Percentiles rank a stretch among this genome's conserved stretches.
Evolutionary conservation across 2,888 invertebrate genomes (phyloP).

Genomic region (Plusia festucae): DNA sequence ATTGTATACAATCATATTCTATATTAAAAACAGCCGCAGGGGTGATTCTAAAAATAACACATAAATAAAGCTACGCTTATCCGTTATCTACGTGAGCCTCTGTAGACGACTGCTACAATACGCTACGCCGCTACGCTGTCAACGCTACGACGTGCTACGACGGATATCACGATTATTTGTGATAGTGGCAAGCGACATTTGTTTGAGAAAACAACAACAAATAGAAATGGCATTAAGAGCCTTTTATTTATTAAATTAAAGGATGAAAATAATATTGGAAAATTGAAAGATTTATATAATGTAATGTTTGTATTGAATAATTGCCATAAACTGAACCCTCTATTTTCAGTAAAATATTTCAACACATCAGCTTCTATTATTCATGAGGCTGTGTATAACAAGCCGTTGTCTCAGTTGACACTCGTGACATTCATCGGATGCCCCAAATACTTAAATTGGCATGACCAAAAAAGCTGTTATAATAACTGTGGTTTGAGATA

Average conservation of each 20-base stretch:
- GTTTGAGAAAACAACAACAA: constrained; percentile 6
- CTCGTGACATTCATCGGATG: not conserved
- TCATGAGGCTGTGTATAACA: not conserved
- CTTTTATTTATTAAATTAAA: not conserved
- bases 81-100: constrained; percentile 26
- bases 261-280: too few relatives aligned
- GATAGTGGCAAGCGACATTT: constrained; percentile 28
- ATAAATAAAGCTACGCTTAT: constrained; percentile 20
- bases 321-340: too few relatives aligned
- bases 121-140: constrained; percentile 60
- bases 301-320: too few relatives aligned
- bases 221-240: not conserved
- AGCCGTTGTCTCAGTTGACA: not conserved
- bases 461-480: not conserved
- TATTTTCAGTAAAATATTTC: not conserved
- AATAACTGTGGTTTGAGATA: too few relatives aligned
- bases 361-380: not conserved
- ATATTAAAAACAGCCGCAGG: constrained; percentile 24
- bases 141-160: constrained; percentile 50
- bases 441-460: not conserved
- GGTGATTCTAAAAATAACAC: constrained; percentile 12
- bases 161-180: constrained; percentile 36
- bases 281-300: too few relatives aligned
- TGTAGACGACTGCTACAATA: constrained; percentile 55
- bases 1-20: constrained; percentile 6